phyloP scores from a whole-genome alignment of 2,888 invertebrate species.

The Malacosoma neustria region DNA sequence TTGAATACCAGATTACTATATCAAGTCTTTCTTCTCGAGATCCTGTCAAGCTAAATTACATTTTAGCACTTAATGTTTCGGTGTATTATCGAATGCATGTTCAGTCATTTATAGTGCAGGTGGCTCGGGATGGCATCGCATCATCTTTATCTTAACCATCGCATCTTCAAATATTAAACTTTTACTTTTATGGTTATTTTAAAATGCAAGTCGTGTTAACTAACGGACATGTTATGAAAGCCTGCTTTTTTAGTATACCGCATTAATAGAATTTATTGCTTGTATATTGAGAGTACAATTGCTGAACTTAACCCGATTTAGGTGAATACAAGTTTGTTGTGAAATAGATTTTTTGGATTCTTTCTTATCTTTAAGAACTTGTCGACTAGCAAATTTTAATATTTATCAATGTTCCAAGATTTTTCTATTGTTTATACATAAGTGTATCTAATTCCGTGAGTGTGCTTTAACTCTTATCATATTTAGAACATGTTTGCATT shows the following conservation, averaged over 20 bases:
- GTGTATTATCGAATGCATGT: no score
- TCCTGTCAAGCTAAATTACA: slow-evolving; percentile 14
- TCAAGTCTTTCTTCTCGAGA: slow-evolving; percentile 50
- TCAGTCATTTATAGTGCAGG: no score
- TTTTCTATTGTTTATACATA: no score
- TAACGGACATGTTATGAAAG: slow-evolving; percentile 36
- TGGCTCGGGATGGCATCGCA: slow-evolving; percentile 48
- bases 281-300: slow-evolving; percentile 2
- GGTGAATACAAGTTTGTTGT: slow-evolving; percentile 8
- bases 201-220: slow-evolving; percentile 56
- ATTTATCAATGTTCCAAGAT: no score
- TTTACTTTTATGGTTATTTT: slow-evolving; percentile 64
- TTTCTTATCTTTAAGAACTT: no score
- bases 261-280: slow-evolving; percentile 1
- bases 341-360: no score
- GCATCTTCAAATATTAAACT: slow-evolving; percentile 64
- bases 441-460: no score
- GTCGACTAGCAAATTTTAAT: no score
- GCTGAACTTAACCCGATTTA: background rate
- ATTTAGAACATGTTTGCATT: no score
- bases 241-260: slow-evolving; percentile 18
- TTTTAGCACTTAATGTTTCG: no score
- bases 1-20: slow-evolving; percentile 62
- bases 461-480: no score
- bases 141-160: slow-evolving; percentile 60